phyloP scores from a whole-genome alignment of 2,888 invertebrate genomes.

The Schizaphis graminum region DNA sequence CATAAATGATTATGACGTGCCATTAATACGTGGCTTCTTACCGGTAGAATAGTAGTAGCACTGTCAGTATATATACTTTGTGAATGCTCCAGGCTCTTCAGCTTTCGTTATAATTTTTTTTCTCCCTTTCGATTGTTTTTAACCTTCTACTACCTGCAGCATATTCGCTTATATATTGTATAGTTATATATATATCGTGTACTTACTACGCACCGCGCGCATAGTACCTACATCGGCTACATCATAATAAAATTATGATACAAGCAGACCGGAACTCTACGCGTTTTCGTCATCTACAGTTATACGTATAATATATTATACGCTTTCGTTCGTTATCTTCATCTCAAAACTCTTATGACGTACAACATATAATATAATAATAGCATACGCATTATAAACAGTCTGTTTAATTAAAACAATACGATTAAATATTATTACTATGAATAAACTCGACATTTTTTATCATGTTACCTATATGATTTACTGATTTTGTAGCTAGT shows the following conservation, averaged over 20 bases:
- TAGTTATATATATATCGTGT: background rate
- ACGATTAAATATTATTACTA: background rate
- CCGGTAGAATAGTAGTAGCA: background rate
- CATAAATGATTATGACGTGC: conserved; percentile 58
- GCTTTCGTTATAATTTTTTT: conserved; percentile 33
- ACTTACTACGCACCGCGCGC: background rate
- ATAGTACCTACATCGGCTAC: too few species aligned
- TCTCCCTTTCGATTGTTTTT: conserved; percentile 49
- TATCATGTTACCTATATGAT: background rate
- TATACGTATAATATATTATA: background rate
- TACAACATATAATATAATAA: background rate
- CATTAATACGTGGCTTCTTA: conserved; percentile 60
- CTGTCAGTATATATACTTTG: background rate
- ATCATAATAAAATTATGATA: background rate
- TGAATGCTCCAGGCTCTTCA: conserved; percentile 36
- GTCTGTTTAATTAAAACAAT: background rate
- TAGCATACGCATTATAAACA: background rate
- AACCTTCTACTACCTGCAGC: background rate
- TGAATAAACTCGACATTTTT: conserved; percentile 10
- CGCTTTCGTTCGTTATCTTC: conserved; percentile 6
- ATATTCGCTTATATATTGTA: background rate
- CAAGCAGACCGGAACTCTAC: background rate
- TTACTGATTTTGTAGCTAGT: background rate
- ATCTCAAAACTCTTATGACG: background rate
- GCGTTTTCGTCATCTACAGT: background rate